Base-by-base conservation (phyloP, 2,797 vertebrate genomes). In the Adelosebastes latens region DNA sequence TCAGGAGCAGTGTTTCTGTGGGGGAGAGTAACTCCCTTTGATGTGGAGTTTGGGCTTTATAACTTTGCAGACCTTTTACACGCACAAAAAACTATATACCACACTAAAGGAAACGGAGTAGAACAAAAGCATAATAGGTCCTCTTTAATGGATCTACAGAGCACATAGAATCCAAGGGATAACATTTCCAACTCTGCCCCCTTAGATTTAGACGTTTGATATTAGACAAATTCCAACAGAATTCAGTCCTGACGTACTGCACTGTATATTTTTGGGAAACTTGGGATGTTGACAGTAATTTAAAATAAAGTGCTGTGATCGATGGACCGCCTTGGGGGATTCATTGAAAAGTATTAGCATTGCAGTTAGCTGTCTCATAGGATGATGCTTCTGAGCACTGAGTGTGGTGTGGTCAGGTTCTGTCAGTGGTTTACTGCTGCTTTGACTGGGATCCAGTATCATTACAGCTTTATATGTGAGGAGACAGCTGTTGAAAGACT, bases 401-500 rank as follows among this genome's bases (percentile, higher is more conserved):
- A 36, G 14, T 66, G 11, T 20, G 59, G 60, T 61, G 4, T 7
- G 32, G 25, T 61, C 11, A 11, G 34, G 16, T 24, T n/a, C 4
- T n/a, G 27, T 67, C 16, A 4, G 22, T 27, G 18, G 14, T 69
- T 73, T 34, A 18, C 71, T 29, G 56, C 52, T 27, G 31, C 49
- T 71, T 49, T 34, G 59, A 66, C 31, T 56, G 27, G 25, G 52
- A 58, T 65, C 59, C n/a, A 68, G 39, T 4, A 11, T n/a, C 39
- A 53, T n/a, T 7, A 4, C 52, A 29, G 27, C 25, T 77, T 77
- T 70, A 10, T 56, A 27, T 42, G 24, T 34, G 46, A 71, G 59
- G 46, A 69, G 53, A 62, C 59, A 34, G 72, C 80, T 72, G 74
- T 34, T 60, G 56, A 59, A 59, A 7, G 29, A 46, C 18, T 67